Conservation (phyloP, 37 sponge, comb jelly and placozoan species). For the Agelas oroides region DNA sequence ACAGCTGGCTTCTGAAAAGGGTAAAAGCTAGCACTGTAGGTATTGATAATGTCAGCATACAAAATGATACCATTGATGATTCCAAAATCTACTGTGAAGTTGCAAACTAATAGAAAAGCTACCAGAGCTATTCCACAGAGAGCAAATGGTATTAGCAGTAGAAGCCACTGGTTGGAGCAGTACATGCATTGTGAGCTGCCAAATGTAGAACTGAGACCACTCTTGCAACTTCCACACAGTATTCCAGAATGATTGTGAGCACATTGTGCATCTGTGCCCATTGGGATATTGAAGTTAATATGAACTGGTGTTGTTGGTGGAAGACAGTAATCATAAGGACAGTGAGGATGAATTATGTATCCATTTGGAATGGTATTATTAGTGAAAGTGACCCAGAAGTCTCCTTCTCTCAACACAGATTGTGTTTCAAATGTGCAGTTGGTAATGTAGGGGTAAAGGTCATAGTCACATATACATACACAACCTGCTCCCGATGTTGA, state of each 20-base stretch:
- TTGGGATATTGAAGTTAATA: background rate
- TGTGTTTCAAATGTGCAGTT: too few species aligned
- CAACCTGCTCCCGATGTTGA: too few species aligned
- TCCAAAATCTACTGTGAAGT: slow-evolving; percentile 11
- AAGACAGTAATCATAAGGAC: slow-evolving; percentile 25
- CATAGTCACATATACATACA: too few species aligned
- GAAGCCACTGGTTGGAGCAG: background rate
- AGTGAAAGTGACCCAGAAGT: too few species aligned
- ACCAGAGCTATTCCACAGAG: background rate
- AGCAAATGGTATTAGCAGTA: background rate
- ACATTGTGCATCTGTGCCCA: background rate
- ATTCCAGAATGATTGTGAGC: background rate
- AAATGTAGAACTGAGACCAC: background rate
- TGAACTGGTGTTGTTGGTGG: background rate
- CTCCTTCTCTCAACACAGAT: too few species aligned
- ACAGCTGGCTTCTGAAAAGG: background rate
- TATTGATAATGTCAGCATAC: slow-evolving; percentile 10
- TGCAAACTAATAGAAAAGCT: slow-evolving; percentile 4
- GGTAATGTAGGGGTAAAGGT: too few species aligned
- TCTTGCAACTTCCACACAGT: slow-evolving; percentile 4
- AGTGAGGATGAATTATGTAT: background rate
- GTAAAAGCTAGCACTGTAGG: background rate
- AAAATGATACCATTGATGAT: slow-evolving; percentile 15
- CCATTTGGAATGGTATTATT: too few species aligned
- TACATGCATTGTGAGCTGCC: background rate